Percentiles rank a stretch among this genome's conserved stretches.
Conservation (phyloP, 2,888 invertebrate species). For the Zele albiditarsus region DNA sequence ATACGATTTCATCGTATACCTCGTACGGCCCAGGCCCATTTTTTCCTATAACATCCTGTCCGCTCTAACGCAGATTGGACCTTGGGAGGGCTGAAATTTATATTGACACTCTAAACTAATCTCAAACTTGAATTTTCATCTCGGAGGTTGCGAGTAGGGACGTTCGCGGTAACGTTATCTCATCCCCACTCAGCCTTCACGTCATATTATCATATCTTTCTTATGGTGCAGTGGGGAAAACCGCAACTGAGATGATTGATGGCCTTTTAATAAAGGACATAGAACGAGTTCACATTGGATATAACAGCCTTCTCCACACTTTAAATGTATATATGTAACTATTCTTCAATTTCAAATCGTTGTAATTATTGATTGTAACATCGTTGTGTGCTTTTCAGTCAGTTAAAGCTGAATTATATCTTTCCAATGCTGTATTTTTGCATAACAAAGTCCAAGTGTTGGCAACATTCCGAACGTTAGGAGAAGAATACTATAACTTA, state of each 20-base stretch:
- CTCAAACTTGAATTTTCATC: background rate
- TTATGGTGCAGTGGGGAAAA: conserved; percentile 60
- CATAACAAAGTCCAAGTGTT: conserved; percentile 75
- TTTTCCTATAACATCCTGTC: no score
- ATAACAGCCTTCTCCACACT: conserved; percentile 50
- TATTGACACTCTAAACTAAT: no score
- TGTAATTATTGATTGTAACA: conserved; percentile 18
- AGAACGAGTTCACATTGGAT: conserved; percentile 47
- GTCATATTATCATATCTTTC: conserved; percentile 64
- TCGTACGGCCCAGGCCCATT: no score
- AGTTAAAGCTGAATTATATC: conserved; percentile 76
- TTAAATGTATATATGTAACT: conserved; percentile 56
- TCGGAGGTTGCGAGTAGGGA: background rate
- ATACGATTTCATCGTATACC: no score
- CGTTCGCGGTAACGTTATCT: conserved; percentile 55
- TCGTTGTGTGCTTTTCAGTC: conserved; percentile 52
- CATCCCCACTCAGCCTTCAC: conserved; percentile 68
- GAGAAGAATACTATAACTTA: conserved; percentile 79
- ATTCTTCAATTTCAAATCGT: background rate
- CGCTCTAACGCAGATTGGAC: no score
- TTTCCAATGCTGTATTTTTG: conserved; percentile 84
- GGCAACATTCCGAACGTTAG: conserved; percentile 75
- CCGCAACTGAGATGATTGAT: conserved; percentile 56
- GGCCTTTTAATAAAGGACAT: conserved; percentile 51
- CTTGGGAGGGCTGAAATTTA: no score